Conservation (phyloP, 2,888 invertebrate genomes). For the Macrophya alboannulata region DNA sequence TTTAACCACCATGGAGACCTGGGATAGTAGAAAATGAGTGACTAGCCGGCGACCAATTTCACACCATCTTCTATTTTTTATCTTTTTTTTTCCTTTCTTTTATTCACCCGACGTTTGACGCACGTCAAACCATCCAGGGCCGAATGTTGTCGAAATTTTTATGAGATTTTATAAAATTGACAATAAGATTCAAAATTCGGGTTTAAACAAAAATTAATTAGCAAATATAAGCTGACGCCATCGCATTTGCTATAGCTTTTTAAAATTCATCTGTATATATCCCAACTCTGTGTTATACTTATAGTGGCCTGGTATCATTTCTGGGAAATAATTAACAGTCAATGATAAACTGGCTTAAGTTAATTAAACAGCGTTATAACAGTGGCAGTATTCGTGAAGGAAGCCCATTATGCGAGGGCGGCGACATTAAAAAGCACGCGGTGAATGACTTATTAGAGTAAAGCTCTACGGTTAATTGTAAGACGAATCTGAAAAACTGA, state of each 20-base stretch:
- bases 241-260: constrained; percentile 44
- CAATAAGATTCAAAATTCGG: constrained; percentile 15
- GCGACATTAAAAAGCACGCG: constrained; percentile 71
- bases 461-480: constrained; percentile 57
- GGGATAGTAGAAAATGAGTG: constrained; percentile 61
- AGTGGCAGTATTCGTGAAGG: constrained; percentile 62
- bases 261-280: constrained; percentile 27
- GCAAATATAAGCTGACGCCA: background rate
- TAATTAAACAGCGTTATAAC: constrained; percentile 70
- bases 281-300: no score
- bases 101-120: constrained; percentile 55
- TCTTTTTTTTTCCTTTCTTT: constrained; percentile 56
- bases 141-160: background rate
- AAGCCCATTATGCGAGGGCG: constrained; percentile 67
- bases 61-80: constrained; percentile 64
- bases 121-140: background rate
- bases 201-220: constrained; percentile 43
- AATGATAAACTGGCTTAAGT: constrained; percentile 70
- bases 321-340: constrained; percentile 68
- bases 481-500: constrained; percentile 47
- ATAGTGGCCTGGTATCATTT: constrained; percentile 67
- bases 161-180: background rate
- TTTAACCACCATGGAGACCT: constrained; percentile 59
- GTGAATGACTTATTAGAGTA: constrained; percentile 70
- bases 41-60: constrained; percentile 70